Evolutionary conservation across 2,113 vertebrate species (phyloP).

Genomic region (Clinocottus analis): DNA sequence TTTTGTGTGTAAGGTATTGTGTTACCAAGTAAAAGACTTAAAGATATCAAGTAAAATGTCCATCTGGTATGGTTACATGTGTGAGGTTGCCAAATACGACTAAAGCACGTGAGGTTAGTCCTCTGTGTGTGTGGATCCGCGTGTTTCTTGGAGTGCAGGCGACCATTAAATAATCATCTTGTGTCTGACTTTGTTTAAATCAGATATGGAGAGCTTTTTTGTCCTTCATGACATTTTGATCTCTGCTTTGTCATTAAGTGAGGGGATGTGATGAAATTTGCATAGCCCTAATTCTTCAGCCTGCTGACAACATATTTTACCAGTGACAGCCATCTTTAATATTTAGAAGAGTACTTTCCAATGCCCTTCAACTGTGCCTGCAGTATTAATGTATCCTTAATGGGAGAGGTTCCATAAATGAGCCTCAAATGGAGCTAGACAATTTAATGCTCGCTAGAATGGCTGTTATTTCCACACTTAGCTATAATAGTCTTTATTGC

Average conservation of each 20-base stretch:
- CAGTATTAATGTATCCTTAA: slow-evolving; percentile 85
- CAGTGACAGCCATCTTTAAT: slow-evolving; percentile 84
- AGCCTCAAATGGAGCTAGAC: slow-evolving; percentile 81
- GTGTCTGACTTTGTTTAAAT: slow-evolving; percentile 79
- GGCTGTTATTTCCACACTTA: slow-evolving; percentile 80
- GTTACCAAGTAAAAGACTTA: background rate
- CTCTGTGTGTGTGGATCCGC: slow-evolving; percentile 21
- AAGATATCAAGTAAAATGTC: slow-evolving; percentile 7
- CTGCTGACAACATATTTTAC: slow-evolving; percentile 83
- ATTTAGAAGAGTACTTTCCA: slow-evolving; percentile 84
- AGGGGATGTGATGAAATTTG: slow-evolving; percentile 79
- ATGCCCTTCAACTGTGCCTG: slow-evolving; percentile 84
- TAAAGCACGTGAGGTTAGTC: slow-evolving; percentile 13
- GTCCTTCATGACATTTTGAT: slow-evolving; percentile 79
- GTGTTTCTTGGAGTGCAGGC: slow-evolving; percentile 25
- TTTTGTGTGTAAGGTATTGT: background rate
- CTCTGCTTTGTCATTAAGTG: slow-evolving; percentile 79
- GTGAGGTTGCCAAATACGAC: background rate
- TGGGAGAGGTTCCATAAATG: slow-evolving; percentile 80
- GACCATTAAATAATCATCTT: slow-evolving; percentile 77
- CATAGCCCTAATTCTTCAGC: slow-evolving; percentile 78
- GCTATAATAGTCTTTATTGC: slow-evolving; percentile 75
- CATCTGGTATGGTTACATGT: slow-evolving; percentile 6
- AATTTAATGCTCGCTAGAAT: slow-evolving; percentile 79
- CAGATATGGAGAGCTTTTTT: slow-evolving; percentile 73